Conservation (phyloP, 2,888 invertebrate species). For the Agrypnus murinus region DNA sequence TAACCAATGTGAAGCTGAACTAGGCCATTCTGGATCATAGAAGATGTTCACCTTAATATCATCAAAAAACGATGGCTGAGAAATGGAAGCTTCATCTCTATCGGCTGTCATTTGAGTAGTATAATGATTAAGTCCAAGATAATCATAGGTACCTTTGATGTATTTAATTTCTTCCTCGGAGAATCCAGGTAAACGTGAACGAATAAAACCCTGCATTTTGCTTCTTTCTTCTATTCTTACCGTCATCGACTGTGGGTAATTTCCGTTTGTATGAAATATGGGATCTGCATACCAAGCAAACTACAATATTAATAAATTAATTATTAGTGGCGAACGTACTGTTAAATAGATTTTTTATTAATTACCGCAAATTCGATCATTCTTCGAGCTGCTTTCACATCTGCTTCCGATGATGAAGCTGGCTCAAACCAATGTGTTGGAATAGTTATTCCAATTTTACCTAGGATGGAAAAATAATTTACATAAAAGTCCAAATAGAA, state of each 20-base stretch:
- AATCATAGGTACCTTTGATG: constrained; percentile 71
- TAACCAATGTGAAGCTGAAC: too few relatives aligned
- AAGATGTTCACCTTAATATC: neutral
- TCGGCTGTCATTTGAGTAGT: constrained; percentile 57
- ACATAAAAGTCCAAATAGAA: neutral
- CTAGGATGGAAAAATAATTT: constrained; percentile 26
- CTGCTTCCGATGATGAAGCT: neutral
- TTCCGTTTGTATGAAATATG: constrained; percentile 55
- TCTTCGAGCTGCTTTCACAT: neutral
- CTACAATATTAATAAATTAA: constrained; percentile 42
- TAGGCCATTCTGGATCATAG: too few relatives aligned
- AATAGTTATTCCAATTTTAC: constrained; percentile 37
- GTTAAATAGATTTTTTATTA: too few relatives aligned
- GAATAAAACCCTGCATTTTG: constrained; percentile 48
- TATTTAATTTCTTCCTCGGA: constrained; percentile 70
- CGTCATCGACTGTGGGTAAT: constrained; percentile 55
- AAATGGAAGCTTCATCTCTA: neutral
- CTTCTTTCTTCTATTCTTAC: constrained; percentile 52
- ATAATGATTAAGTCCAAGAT: constrained; percentile 73
- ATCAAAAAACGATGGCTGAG: constrained; percentile 16
- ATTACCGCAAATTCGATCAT: neutral
- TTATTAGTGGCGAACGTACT: neutral
- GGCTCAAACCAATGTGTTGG: neutral
- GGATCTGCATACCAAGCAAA: constrained; percentile 75
- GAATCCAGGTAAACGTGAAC: constrained; percentile 73